Evolutionary conservation across 2,888 invertebrate species (phyloP), one percentile per base, ranked within the genome.

Genomic region (Pristionchus entomophagus): DNA sequence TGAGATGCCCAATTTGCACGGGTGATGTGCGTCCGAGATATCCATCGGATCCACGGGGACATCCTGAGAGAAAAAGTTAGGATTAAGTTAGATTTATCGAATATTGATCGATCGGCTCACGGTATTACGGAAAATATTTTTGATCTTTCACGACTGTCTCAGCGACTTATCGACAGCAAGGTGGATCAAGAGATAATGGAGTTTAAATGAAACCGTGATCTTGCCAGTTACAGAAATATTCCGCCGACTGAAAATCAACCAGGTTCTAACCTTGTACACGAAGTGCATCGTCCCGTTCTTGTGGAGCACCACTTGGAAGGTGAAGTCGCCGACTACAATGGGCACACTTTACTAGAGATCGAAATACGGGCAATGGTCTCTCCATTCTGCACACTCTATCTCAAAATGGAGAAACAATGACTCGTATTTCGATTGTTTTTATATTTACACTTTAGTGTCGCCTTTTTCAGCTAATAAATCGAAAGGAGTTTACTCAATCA

Each of bases 1-100:
- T 78, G 98, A 98, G 77, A 99, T 95, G 73, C 99, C 99, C 85
- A 99, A 96, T 95, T 99, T 99, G 56, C 99, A 98, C 0, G 99
- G 99, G 95, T 99, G 99, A 86, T 96, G 95, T 41, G 95, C 95
- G 92, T 97, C 97, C 91, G 96, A 95, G 89, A 99, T 97, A 5
- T 95, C 94, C 88, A 95, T 95, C 12, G 98, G 96, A 22, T 95
- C 94, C 1, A 97, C 94, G 0, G 98, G 97, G 53, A 98, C 95
- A 94, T 94, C 84, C 69, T 83, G 83, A 35, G 26, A 51, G 5
- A 8, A 38, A 38, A 3, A 29, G 26, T 29, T 62, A 19, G n/a
- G 35, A 17, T 2, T 12, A 65, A 10, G 17, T 26, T 87, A 65
- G 53, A 14, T 22, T n/a, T n/a, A n/a, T n/a, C n/a, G n/a, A n/a